Base-by-base conservation (phyloP, 2,888 invertebrate species). In the Nesidiocoris tenuis region DNA sequence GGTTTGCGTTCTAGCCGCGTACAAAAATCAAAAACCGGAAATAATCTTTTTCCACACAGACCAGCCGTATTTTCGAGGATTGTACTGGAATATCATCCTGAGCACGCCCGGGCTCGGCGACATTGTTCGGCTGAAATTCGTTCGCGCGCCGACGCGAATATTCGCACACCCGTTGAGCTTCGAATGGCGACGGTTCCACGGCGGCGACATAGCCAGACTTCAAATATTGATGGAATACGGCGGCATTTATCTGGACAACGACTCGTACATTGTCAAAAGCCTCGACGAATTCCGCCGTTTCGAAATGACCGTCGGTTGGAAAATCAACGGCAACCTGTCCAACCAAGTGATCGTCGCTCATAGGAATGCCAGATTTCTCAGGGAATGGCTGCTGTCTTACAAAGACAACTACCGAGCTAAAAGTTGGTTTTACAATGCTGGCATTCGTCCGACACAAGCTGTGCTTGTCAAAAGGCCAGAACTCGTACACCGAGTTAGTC, bases 361-460 rank as follows among this genome's bases (percentile, higher is more conserved):
- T 70, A 79, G 79, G 74, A 80, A 82, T 71, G 81, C 82, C 3
- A 78, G 82, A 19, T 82, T 82, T 78, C 77, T 82, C 12, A 76
- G 77, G 17, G 74, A 80, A 1, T 83, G 82, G 82, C 77, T 81
- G 18, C 77, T 82, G 3, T 81, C 81, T 1, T 83, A 83, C 77
- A 78, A 65, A 61, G 75, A 21, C 9, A 12, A 61, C 16, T 78
- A 84, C 76, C 79, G 79, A 19, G 80, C 81, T 18, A 70, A 79
- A 54, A 72, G 79, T 25, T 83, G 83, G 83, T 84, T 84, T 78
- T 84, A 84, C 79, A 84, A 84, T 80, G 84, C 84, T 2, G 84
- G 84, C 2, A 82, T 83, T 63, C 79, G 82, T 18, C 84, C 84
- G 1, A 84, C 84, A 0, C 77, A 80, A 61, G 80, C 79, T 24